Conservation (phyloP, 2,797 vertebrate genomes). For the Anabas testudineus region DNA sequence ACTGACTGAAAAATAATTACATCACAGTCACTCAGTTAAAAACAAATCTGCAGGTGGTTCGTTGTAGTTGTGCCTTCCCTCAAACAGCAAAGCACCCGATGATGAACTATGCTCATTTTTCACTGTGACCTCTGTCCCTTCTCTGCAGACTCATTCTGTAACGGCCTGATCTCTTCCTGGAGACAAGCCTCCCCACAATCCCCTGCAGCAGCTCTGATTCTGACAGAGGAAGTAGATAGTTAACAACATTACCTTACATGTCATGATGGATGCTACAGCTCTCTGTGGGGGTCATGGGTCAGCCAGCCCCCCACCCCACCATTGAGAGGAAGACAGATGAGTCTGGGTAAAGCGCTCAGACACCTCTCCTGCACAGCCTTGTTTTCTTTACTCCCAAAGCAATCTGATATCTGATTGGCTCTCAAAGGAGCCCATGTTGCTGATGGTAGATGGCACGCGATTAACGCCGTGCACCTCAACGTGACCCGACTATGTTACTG, state of each 20-base stretch:
- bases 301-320: conserved; percentile 61
- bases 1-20: no score
- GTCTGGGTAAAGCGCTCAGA: conserved; percentile 69
- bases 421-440: conserved; percentile 46
- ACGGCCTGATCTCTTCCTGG: conserved; percentile 61
- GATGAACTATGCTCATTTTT: conserved; percentile 66
- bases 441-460: conserved; percentile 79
- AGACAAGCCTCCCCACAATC: conserved; percentile 42
- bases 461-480: conserved; percentile 62
- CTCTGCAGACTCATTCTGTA: conserved; percentile 53
- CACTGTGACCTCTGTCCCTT: conserved; percentile 51
- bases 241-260: conserved; percentile 82
- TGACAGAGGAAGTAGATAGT: conserved; percentile 77
- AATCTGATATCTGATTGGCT: conserved; percentile 74
- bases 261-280: conserved; percentile 86
- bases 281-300: conserved; percentile 81
- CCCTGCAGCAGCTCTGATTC: conserved; percentile 38
- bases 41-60: background rate
- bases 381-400: conserved; percentile 83
- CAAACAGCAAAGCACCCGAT: conserved; percentile 32
- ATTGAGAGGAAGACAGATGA: conserved; percentile 82
- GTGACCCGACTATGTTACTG: conserved; percentile 55
- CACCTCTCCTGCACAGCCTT: conserved; percentile 73
- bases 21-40: no score
- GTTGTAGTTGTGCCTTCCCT: conserved; percentile 12